Base-by-base conservation (phyloP, 1,140 invertebrate species). In the Galleria mellonella region DNA sequence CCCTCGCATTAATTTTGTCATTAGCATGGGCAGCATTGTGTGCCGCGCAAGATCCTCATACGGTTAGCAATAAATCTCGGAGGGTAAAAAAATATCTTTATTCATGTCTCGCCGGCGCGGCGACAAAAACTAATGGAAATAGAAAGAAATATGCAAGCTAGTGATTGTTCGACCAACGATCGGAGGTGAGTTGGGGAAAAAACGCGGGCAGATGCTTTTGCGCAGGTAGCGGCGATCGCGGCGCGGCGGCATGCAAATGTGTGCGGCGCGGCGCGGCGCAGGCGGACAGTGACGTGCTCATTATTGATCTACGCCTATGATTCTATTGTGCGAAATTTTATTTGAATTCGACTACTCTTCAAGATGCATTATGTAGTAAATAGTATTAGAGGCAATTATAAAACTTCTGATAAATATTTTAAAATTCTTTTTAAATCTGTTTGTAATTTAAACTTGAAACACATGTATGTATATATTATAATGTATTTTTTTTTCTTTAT, bases 241-340 rank as follows among this genome's bases (percentile, higher is more conserved):
- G 35, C 9, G 35, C n/a, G n/a, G n/a, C n/a, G n/a, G n/a, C 35
- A 37, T 37, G 35, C 35, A 37, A 37, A 37, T 37, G 9, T 37
- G 35, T 17, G 13, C 17, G 35, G 13, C 35, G 33, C 12, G 30
- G 3, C 3, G 2, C 3, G 3, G 10, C 2, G 9, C 30, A 31
- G 2, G 17, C 17, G 17, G 6, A 23, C 17, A 23, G 17, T 23
- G n/a, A n/a, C n/a, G n/a, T n/a, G n/a, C n/a, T n/a, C n/a, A n/a
- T n/a, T n/a, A n/a, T n/a, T n/a, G n/a, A n/a, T n/a, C n/a, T n/a
- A n/a, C n/a, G n/a, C n/a, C n/a, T n/a, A n/a, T n/a, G n/a, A n/a
- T n/a, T n/a, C n/a, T n/a, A n/a, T n/a, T n/a, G n/a, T n/a, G n/a
- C n/a, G n/a, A n/a, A n/a, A n/a, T n/a, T n/a, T n/a, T n/a, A n/a